Conservation (phyloP, 2,888 invertebrate genomes). For the Ormyrus rosae region DNA sequence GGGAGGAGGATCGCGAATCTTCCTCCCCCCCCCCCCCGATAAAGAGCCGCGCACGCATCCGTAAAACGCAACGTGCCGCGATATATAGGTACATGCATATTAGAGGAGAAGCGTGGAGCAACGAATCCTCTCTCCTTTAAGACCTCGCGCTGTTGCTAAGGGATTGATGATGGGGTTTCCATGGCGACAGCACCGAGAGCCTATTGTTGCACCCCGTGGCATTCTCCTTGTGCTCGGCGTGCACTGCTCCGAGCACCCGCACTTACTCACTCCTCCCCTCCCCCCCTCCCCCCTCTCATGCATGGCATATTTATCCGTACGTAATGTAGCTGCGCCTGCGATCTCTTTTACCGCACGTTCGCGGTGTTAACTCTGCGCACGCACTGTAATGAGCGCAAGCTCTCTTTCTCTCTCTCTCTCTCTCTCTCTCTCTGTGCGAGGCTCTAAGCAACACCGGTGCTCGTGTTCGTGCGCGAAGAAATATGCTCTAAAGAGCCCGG, state of each 20-base stretch:
- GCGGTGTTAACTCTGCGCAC: conserved; percentile 59
- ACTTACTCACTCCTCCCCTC: conserved; percentile 20
- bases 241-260: conserved; percentile 24
- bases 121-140: conserved; percentile 74
- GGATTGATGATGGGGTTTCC: conserved; percentile 75
- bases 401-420: conserved; percentile 38
- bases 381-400: conserved; percentile 25
- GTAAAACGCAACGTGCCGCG: too few relatives aligned
- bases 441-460: background rate
- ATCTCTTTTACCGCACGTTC: conserved; percentile 59
- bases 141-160: conserved; percentile 76
- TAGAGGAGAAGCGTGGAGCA: conserved; percentile 17
- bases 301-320: conserved; percentile 74
- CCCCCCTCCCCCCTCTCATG: conserved; percentile 52
- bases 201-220: conserved; percentile 74
- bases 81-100: conserved; percentile 18
- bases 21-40: conserved; percentile 4
- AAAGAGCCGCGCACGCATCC: conserved; percentile 7
- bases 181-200: conserved; percentile 71
- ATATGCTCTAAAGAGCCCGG: background rate
- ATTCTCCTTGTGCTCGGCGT: conserved; percentile 51
- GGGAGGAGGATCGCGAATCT: background rate
- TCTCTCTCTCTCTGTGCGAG: conserved; percentile 9
- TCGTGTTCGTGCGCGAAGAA: conserved; percentile 36
- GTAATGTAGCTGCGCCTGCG: conserved; percentile 65